A percentile compares a stretch with the other conserved stretches of the same genome.
These are phyloP conservation scores for Orthosia gracilis DNA, from an alignment of 2,888 invertebrate species.

Conservation along the genomic window DNA sequence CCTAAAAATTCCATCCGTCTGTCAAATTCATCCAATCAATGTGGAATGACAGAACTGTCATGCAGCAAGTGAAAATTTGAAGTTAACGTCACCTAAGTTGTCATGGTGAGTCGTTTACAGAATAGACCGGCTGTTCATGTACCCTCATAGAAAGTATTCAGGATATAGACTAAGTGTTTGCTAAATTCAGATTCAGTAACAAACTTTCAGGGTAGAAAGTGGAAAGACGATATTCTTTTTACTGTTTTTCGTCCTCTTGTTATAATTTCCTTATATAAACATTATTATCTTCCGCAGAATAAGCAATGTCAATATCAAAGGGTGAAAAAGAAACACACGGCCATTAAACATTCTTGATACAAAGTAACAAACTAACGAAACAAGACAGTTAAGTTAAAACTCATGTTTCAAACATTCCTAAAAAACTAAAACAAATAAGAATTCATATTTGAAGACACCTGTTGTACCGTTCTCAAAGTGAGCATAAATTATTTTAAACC, in stretches of 20 bases:
- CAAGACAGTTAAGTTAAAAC: slow-evolving; percentile 11
- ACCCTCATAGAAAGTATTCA: not conserved
- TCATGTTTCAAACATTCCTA: slow-evolving; percentile 6
- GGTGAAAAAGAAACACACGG: not conserved
- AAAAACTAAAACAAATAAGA: slow-evolving; percentile 44
- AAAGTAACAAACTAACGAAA: slow-evolving; percentile 7
- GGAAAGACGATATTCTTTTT: too few species aligned
- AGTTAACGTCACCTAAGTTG: too few species aligned
- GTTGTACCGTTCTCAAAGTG: slow-evolving; percentile 48
- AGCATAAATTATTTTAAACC: slow-evolving; percentile 62
- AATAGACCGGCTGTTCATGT: too few species aligned
- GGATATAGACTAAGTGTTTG: not conserved
- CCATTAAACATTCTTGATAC: not conserved
- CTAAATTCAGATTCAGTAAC: not conserved
- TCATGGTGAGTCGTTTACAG: too few species aligned
- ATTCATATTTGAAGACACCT: slow-evolving; percentile 59
- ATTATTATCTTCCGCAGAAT: not conserved
- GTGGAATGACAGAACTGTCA: too few species aligned
- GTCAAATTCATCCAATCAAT: too few species aligned
- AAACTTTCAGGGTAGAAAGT: too few species aligned
- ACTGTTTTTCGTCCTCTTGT: not conserved
- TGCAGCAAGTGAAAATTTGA: too few species aligned
- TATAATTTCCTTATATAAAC: not conserved
- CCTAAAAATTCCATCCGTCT: too few species aligned
- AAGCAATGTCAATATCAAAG: not conserved